Evolutionary conservation across 2,797 vertebrate species (phyloP).

Genomic region (Taenioides sp.): DNA sequence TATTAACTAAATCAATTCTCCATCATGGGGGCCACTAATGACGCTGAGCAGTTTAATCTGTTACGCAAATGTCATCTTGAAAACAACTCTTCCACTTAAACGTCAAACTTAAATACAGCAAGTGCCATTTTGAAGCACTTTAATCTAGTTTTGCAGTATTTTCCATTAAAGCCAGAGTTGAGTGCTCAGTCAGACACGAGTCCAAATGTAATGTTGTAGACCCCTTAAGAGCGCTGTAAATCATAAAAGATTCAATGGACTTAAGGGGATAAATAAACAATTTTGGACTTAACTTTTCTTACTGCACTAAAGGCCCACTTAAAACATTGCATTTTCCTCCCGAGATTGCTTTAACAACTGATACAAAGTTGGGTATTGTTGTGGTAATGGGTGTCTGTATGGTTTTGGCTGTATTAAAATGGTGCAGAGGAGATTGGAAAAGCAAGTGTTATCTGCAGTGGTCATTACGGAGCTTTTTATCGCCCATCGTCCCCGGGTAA

Average conservation of each 20-base stretch:
- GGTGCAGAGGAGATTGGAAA: not conserved
- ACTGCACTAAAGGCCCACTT: not conserved
- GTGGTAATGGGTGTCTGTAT: not conserved
- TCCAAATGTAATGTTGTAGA: not conserved
- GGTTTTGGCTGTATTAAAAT: not conserved
- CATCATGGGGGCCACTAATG: not conserved
- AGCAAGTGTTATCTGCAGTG: not conserved
- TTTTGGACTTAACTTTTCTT: slow-evolving; percentile 6
- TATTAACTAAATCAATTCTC: not conserved
- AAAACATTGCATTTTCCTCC: not conserved
- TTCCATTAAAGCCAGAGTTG: not conserved
- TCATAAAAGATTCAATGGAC: slow-evolving; percentile 9
- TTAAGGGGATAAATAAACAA: slow-evolving; percentile 2
- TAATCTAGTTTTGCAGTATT: not conserved
- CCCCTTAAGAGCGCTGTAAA: not conserved
- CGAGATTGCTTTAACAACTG: slow-evolving; percentile 8
- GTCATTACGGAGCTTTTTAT: not conserved
- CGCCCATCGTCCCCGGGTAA: not conserved
- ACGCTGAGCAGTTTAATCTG: not conserved
- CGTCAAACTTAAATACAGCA: not conserved
- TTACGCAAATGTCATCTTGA: not conserved
- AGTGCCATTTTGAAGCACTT: slow-evolving; percentile 1
- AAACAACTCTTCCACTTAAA: not conserved
- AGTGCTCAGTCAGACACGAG: slow-evolving; percentile 2
- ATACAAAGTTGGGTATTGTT: not conserved